Conservation (phyloP, 2,888 invertebrate genomes). For the Rhagonycha lutea region DNA sequence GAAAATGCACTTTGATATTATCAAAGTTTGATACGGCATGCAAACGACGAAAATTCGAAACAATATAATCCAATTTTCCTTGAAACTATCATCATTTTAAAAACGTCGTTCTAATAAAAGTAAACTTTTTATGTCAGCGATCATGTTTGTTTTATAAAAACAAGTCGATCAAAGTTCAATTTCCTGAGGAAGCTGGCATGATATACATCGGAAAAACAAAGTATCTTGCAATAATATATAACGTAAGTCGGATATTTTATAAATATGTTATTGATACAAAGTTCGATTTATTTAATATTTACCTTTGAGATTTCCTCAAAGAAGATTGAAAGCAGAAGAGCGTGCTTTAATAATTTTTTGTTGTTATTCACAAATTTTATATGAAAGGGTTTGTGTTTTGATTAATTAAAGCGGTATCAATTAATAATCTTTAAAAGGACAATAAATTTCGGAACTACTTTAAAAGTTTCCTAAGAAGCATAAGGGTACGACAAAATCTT, state of each 20-base stretch:
- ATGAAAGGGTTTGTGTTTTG: not conserved
- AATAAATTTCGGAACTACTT: not conserved
- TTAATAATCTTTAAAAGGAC: not conserved
- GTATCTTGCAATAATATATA: not conserved
- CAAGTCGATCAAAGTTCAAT: constrained; percentile 1
- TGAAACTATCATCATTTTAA: not conserved
- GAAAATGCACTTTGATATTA: not conserved
- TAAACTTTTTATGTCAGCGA: not conserved
- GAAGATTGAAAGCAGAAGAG: not conserved
- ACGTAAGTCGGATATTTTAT: not conserved
- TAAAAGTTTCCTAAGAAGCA: not conserved
- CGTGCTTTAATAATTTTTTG: not conserved
- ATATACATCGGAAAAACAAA: constrained; percentile 1
- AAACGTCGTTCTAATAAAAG: not conserved
- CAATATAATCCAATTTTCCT: not conserved
- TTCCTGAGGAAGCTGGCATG: constrained; percentile 1
- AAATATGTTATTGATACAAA: constrained; percentile 1
- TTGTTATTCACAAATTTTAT: not conserved
- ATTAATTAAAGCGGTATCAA: not conserved
- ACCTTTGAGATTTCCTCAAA: not conserved
- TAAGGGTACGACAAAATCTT: constrained; percentile 15
- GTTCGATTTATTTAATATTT: constrained; percentile 1
- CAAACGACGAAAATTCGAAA: not conserved
- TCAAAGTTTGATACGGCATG: not conserved
- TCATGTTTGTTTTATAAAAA: not conserved